Evolutionary conservation across 2,797 vertebrate species (phyloP).

Genomic region (Lutjanus campechanus): DNA sequence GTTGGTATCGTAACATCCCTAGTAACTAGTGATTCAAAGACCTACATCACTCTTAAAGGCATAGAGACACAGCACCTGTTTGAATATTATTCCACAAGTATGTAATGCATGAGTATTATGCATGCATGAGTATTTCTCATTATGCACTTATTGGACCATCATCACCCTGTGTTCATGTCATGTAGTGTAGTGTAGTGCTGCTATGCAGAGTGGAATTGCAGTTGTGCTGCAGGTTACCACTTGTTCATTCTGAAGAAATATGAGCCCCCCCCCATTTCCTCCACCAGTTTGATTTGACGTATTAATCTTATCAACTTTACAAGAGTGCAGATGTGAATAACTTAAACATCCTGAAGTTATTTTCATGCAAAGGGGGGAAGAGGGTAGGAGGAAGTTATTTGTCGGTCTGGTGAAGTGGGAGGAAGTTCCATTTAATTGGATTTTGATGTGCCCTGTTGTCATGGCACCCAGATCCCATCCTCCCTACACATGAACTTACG

Average conservation of each 20-base stretch:
- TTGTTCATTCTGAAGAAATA: conserved; percentile 53
- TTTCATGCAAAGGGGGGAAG: conserved; percentile 67
- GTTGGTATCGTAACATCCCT: no score
- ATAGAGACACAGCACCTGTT: conserved; percentile 17
- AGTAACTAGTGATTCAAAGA: conserved; percentile 35
- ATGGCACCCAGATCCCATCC: conserved; percentile 83
- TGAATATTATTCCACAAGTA: conserved; percentile 13
- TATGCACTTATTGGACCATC: conserved; percentile 36
- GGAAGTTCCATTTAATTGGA: conserved; percentile 87
- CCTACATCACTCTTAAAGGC: conserved; percentile 5
- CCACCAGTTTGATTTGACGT: conserved; percentile 63
- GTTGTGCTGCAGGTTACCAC: conserved; percentile 47
- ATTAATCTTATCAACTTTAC: conserved; percentile 73
- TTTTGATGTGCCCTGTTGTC: conserved; percentile 87
- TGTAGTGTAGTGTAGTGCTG: neutral
- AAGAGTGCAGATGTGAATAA: conserved; percentile 73
- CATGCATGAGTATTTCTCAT: conserved; percentile 40
- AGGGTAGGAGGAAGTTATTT: conserved; percentile 80
- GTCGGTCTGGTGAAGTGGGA: conserved; percentile 82
- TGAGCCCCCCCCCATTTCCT: conserved; percentile 37
- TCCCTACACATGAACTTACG: conserved; percentile 68
- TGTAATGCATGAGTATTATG: conserved; percentile 28
- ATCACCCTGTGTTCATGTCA: conserved; percentile 28
- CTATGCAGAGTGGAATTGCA: conserved; percentile 42
- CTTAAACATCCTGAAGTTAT: conserved; percentile 74